Evolutionary conservation across 2,888 invertebrate genomes (phyloP), one percentile per base, ranked within the genome.

Genomic region (Halictus ligatus): DNA sequence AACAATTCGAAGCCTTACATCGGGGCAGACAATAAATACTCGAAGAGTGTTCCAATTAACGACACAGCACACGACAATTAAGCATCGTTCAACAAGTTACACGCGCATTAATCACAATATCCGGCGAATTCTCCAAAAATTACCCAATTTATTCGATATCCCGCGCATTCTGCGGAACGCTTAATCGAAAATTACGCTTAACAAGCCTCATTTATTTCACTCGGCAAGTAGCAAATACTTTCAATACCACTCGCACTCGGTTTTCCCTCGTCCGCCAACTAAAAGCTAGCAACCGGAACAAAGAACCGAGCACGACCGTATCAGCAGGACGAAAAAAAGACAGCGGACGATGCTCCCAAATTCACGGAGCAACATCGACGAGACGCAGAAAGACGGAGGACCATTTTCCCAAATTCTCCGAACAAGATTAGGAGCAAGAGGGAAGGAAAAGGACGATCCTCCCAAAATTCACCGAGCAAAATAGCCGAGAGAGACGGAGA

Each of bases 71-170:
- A 71, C n/a, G 13, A 71, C 40, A 71, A 71, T 71, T 43, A 40
- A 60, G n/a, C 46, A 25, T 58, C 29, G 15, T 35, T 75, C 21
- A 21, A 21, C n/a, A 8, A 71, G 43, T 71, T 43, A 71, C 71
- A 43, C 21, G 43, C 6, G n/a, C 40, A 71, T 71, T 71, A 71
- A 71, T 71, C 15, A n/a, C 71, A 71, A 71, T 71, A 71, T 43
- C 71, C 71, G 40, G 43, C 40, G 40, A 75, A 64, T 25, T 18
- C 46, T 46, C 29, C 75, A 29, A 60, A 46, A 64, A 76, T 64
- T 29, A 48, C 46, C 18, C 64, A 18, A 48, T 64, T 48, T 40
- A 64, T 25, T 64, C 25, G 60, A 12, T 46, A 64, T 64, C 50
- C 29, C 29, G 64, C 64, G 29, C 46, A 43, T 48, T 64, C 64